Evolutionary conservation across 2,888 invertebrate genomes (phyloP), one percentile per base, ranked within the genome.

Genomic region (Leptinotarsa tumamoca): DNA sequence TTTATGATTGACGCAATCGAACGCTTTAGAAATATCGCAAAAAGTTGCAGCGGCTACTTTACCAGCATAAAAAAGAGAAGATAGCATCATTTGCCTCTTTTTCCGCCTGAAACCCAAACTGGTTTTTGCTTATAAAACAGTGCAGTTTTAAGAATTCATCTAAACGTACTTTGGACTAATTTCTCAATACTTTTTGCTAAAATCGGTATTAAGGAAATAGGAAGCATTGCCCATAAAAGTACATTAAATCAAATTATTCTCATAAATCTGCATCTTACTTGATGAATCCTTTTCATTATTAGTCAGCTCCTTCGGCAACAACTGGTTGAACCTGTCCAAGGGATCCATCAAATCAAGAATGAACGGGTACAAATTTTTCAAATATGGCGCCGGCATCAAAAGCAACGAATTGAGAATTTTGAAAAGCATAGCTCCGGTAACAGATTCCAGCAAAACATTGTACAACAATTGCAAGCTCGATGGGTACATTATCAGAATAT

Each of bases 371-470:
- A 89, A 80, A 18, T 86, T 83, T 78, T 87, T 87, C 7, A 89
- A 84, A 76, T 83, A 86, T 5, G 82, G 72, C n/a, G 89, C 88
- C 1, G 91, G 90, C 78, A 92, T 87, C 73, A 92, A 85, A 21
- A 92, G 85, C 79, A 92, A 85, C 0, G 92, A 90, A 83, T 90
- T 90, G 13, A 92, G 81, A 27, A 92, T 87, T 83, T 91, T 90
- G 43, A 90, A 89, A 78, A 92, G 83, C 90, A 92, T 91, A 10
- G 90, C 89, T 0, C 92, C 92, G 5, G 90, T 90, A 14, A 91
- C 89, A 0, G 92, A 92, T 77, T 90, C 88, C 80, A 90, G 89
- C 74, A 92, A 83, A 7, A 91, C 89, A 80, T 89, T 88, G 79
- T 88, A 88, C 50, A 90, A 84, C 76, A 89, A 83, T 77, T 89